Base-by-base conservation (phyloP, 2,888 invertebrate species). In the Ectemnius cavifrons region DNA sequence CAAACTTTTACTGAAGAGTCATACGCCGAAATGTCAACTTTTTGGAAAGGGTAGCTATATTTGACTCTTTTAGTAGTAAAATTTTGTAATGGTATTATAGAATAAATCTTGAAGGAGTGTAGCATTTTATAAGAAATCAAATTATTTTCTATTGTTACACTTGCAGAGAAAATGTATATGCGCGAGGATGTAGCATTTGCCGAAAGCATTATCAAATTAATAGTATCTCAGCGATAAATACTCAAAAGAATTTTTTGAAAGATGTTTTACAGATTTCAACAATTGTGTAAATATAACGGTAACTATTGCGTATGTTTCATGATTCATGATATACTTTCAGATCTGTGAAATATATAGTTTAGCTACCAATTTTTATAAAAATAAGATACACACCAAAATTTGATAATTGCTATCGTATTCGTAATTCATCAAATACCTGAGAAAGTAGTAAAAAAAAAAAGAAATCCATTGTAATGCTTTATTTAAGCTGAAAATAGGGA, bases 401-500 rank as follows among this genome's bases (percentile, higher is more conserved):
- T 2, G 46, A 52, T 6, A 65, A 14, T 27, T 28, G 37, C 8
- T 68, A 59, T 63, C 11, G 65, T 68, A 52, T 45, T 11, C 8
- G 4, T 27, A 18, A 6, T 56, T 63, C 27, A 18, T 18, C 18
- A 18, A 58, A 52, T 52, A 37, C 37, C 37, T 37, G 37, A 37
- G 37, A 52, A 52, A 52, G 16, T 52, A 52, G 16, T n/a, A 16
- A 16, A 52, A 52, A 4, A 52, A 37, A 16, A 49, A 49, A n/a
- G n/a, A n/a, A 52, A 52, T 28, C n/a, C 18, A 64, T 2, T 16
- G 20, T 14, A 56, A 73, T 59, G 57, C n/a, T 16, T 8, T 75
- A 20, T 6, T 46, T 47, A 49, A 60, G 5, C n/a, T 57, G 56
- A 65, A 63, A 73, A 64, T 47, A 71, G 75, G 71, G 69, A 75